Base-by-base conservation (phyloP, 2,113 vertebrate species). In the Dromiciops gliroides region DNA sequence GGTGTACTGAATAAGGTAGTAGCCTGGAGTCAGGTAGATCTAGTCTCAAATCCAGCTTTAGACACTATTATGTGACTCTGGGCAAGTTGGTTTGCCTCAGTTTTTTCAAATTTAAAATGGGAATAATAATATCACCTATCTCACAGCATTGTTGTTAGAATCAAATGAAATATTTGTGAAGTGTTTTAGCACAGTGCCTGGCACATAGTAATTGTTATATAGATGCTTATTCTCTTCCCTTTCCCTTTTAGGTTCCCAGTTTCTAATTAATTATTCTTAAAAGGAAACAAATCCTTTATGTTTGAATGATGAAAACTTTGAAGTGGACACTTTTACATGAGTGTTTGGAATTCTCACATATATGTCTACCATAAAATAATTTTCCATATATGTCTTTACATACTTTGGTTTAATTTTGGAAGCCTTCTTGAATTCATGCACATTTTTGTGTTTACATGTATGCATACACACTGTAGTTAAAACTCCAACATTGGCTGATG, bases 401-500 rank as follows among this genome's bases (percentile, higher is more conserved):
- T 83, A 44, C 37, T 83, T 83, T 83, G n/a, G 19, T 22, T 16
- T 44, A 6, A 83, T 83, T 83, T 83, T 83, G 67, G 37, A 83
- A 83, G 19, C 37, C 37, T n/a, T 75, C 67, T 83, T n/a, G 67
- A 2, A 7, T 83, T 83, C 16, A n/a, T 83, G 37, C 67, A n/a
- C 6, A 44, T 44, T 16, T 44, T 19, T n/a, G n/a, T n/a, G 44
- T 44, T 83, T 16, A 2, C n/a, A 6, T 22, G 6, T 83, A 83
- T 67, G 16, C 11, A 67, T 3, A 67, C 56, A 83, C n/a, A 75
- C 16, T 67, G 37, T 75, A n/a, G 24, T 75, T 75, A n/a, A 75
- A 67, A 44, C 7, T 83, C 28, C 37, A 91, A 12, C n/a, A 60
- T 52, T 95, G 90, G 95, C 93, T 95, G 94, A 93, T 95, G n/a